Conservation (phyloP, 2,113 vertebrate species). For the Isichthys henryi region DNA sequence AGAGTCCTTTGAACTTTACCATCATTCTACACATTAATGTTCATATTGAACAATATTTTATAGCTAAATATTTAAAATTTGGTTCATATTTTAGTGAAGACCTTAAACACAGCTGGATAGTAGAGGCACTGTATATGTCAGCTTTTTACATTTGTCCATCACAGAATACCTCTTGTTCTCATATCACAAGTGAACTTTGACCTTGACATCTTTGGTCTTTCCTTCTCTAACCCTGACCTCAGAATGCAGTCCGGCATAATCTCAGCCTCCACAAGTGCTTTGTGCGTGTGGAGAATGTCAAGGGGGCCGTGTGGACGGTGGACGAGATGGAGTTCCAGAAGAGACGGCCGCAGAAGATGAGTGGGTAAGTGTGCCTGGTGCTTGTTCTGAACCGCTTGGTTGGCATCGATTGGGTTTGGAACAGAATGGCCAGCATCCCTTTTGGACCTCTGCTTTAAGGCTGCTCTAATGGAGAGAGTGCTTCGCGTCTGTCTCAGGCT, state of each 20-base stretch:
- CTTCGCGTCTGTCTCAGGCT: not conserved
- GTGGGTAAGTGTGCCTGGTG: conserved; percentile 67
- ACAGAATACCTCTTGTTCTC: not conserved
- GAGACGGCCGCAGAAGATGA: conserved; percentile 95
- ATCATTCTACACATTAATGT: not conserved
- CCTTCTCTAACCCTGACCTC: not conserved
- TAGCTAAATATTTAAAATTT: not conserved
- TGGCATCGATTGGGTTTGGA: not conserved
- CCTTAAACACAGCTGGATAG: not conserved
- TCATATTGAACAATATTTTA: not conserved
- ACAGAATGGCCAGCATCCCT: not conserved
- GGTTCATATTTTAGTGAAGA: not conserved
- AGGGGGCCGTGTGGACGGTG: conserved; percentile 82
- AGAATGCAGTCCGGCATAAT: conserved; percentile 69
- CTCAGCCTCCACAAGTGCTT: conserved; percentile 71
- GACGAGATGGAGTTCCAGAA: conserved; percentile 98
- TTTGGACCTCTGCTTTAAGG: not conserved
- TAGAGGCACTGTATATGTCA: not conserved
- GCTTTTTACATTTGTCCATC: not conserved
- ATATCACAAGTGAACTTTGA: not conserved
- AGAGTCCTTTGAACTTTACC: not conserved
- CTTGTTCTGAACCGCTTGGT: not conserved
- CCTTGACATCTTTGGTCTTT: not conserved
- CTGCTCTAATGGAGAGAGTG: not conserved
- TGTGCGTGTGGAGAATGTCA: conserved; percentile 63